Evolutionary conservation across 2,888 invertebrate species (phyloP).

Genomic region (Entomobrya multifasciata): DNA sequence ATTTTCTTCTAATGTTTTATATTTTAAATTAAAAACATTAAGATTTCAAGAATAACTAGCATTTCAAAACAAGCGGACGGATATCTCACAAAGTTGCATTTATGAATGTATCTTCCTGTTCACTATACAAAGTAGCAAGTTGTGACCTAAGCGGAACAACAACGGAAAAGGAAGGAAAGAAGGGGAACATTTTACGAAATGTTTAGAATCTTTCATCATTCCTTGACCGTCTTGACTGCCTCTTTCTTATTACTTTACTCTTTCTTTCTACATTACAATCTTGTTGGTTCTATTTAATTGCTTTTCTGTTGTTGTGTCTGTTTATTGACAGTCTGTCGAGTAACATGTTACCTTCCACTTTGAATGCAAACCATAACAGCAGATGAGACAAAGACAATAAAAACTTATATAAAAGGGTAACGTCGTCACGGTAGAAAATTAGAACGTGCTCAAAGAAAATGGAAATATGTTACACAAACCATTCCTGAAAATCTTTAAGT

Average conservation of each 20-base stretch:
- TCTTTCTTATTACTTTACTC: background rate
- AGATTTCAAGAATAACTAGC: background rate
- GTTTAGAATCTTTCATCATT: conserved; percentile 7
- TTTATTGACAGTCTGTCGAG: conserved; percentile 24
- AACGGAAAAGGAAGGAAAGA: background rate
- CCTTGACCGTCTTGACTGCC: conserved; percentile 24
- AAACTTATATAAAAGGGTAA: too few species aligned
- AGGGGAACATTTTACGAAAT: conserved; percentile 27
- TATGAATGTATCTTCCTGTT: background rate
- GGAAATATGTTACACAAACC: too few species aligned
- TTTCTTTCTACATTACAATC: conserved; percentile 18
- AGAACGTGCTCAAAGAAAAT: background rate
- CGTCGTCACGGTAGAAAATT: background rate
- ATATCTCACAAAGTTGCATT: background rate
- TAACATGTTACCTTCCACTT: background rate
- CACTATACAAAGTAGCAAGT: background rate
- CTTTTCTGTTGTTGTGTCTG: conserved; percentile 52
- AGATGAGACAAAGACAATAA: conserved; percentile 46
- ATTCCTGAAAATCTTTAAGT: too few species aligned
- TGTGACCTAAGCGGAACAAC: conserved; percentile 39
- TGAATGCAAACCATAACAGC: conserved; percentile 9
- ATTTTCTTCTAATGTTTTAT: too few species aligned
- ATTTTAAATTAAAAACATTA: conserved; percentile 30
- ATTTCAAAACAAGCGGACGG: background rate
- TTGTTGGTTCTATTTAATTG: conserved; percentile 45